phyloP scores from a whole-genome alignment of 2,113 vertebrate genomes.

The Agapornis roseicollis region DNA sequence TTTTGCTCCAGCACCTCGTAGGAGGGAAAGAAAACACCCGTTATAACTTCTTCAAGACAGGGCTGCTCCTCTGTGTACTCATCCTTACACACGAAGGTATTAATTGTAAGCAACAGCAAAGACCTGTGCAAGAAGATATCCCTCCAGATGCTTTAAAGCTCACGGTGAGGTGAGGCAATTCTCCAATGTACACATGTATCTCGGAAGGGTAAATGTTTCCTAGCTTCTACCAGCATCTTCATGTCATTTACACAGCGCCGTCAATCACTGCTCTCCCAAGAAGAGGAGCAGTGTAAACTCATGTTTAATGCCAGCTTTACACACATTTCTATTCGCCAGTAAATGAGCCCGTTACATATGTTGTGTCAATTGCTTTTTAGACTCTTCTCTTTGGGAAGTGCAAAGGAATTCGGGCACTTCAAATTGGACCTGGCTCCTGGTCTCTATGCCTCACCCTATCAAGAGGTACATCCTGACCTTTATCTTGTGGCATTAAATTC shows the following conservation, averaged over 20 bases:
- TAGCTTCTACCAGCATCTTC: conserved; percentile 2
- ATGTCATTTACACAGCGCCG: conserved; percentile 66
- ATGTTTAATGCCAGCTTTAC: conserved; percentile 67
- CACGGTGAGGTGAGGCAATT: conserved; percentile 10
- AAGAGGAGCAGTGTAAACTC: conserved; percentile 48
- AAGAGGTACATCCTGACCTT: not conserved
- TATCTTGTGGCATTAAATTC: not conserved
- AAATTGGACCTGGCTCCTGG: not conserved
- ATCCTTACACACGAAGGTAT: not conserved
- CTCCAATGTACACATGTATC: conserved; percentile 62
- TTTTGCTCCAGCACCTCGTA: not conserved
- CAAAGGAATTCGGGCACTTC: not conserved
- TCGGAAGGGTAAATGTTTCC: conserved; percentile 65
- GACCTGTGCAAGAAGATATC: not conserved
- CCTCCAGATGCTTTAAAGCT: conserved; percentile 17
- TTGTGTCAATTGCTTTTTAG: conserved; percentile 61
- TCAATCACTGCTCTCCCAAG: conserved; percentile 64
- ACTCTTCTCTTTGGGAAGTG: not conserved
- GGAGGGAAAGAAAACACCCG: not conserved
- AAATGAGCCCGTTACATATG: conserved; percentile 59
- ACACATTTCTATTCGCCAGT: conserved; percentile 41
- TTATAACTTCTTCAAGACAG: not conserved
- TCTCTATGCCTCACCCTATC: not conserved
- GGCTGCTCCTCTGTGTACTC: not conserved
- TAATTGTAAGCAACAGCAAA: not conserved